Evolutionary conservation across 2,113 vertebrate species (phyloP).

Genomic region (Hirundichthys speculiger): DNA sequence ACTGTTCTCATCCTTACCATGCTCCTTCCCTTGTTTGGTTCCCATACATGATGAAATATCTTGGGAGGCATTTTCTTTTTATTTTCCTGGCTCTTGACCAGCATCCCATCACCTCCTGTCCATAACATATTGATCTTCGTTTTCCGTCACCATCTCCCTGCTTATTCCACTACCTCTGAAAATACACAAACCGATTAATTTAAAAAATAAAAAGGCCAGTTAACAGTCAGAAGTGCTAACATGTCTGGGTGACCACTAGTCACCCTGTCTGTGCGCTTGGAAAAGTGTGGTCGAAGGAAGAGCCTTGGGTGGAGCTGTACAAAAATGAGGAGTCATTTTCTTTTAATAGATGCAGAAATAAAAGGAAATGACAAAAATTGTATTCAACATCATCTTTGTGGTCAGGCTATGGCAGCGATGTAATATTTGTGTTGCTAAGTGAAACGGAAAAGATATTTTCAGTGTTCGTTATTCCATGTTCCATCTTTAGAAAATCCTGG

Average conservation of each 20-base stretch:
- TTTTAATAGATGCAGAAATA: slow-evolving; percentile 33
- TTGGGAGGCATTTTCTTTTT: too few relatives aligned
- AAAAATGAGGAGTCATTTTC: slow-evolving; percentile 19
- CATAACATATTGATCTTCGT: slow-evolving; percentile 9
- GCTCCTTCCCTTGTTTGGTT: too few relatives aligned
- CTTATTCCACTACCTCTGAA: too few relatives aligned
- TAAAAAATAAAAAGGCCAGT: not conserved
- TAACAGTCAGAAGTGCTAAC: not conserved
- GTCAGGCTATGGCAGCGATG: not conserved
- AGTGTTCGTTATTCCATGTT: slow-evolving; percentile 37
- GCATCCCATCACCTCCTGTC: not conserved
- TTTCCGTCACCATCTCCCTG: slow-evolving; percentile 25
- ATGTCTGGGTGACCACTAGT: not conserved
- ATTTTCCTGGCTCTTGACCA: slow-evolving; percentile 3
- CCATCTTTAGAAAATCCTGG: slow-evolving; percentile 41
- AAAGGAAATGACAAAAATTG: slow-evolving; percentile 4
- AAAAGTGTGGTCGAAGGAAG: slow-evolving; percentile 22
- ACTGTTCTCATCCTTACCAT: too few relatives aligned
- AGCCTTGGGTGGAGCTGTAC: slow-evolving; percentile 16
- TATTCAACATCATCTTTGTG: slow-evolving; percentile 10
- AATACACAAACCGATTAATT: slow-evolving; percentile 7
- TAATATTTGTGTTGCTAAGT: slow-evolving; percentile 63
- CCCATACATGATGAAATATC: too few relatives aligned
- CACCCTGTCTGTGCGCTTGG: not conserved
- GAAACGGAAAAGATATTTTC: slow-evolving; percentile 45